Evolutionary conservation across 2,797 vertebrate genomes (phyloP).

Genomic region (Nasua narica): DNA sequence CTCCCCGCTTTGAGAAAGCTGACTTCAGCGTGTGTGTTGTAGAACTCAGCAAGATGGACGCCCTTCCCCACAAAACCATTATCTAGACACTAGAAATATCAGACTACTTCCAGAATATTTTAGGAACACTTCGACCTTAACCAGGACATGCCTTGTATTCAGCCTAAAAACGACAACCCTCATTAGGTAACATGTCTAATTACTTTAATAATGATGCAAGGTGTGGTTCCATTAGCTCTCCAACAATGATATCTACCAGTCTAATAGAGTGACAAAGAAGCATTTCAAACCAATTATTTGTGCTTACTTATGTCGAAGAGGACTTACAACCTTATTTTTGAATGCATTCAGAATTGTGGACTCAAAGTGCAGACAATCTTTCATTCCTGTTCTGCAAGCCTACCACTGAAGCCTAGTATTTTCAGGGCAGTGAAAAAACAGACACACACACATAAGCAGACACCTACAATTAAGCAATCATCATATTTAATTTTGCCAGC

Average conservation of each 20-base stretch:
- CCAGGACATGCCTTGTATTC: not conserved
- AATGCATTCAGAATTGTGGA: not conserved
- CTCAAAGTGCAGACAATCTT: not conserved
- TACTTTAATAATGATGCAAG: not conserved
- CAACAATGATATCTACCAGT: not conserved
- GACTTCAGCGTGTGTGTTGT: not conserved
- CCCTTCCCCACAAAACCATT: slow-evolving; percentile 14
- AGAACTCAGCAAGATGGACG: slow-evolving; percentile 36
- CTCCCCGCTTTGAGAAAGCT: slow-evolving; percentile 28
- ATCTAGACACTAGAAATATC: slow-evolving; percentile 60
- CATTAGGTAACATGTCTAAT: not conserved
- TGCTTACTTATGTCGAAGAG: not conserved
- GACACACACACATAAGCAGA: not conserved
- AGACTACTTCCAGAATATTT: slow-evolving; percentile 55
- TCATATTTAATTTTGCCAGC: slow-evolving; percentile 5
- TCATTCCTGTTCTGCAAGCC: not conserved
- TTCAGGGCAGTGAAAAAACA: not conserved
- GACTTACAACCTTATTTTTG: not conserved
- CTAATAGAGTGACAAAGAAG: not conserved
- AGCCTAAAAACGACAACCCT: not conserved
- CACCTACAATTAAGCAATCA: slow-evolving; percentile 15
- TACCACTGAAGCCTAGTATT: not conserved
- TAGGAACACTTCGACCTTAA: slow-evolving; percentile 44
- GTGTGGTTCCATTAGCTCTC: not conserved
- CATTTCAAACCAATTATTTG: not conserved